Percentiles rank a stretch among this genome's conserved stretches.
phyloP scores from a whole-genome alignment of 2,888 invertebrate genomes.

The Acrobasis repandana region DNA sequence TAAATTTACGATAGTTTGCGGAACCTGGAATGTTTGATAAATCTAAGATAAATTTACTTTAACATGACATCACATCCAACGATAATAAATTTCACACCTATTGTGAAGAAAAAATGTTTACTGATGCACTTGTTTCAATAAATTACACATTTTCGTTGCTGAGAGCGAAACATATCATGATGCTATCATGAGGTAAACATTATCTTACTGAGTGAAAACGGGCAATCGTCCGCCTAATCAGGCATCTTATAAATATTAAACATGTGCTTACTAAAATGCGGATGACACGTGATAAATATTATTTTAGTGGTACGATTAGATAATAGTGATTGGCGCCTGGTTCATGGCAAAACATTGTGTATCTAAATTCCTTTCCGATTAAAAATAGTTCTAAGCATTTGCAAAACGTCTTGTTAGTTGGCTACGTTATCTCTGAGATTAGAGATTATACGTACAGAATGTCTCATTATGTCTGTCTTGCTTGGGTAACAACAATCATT shows the following conservation, averaged over 20 bases:
- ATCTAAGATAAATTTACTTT: neutral
- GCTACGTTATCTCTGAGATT: neutral
- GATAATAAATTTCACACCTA: neutral
- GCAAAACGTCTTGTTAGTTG: neutral
- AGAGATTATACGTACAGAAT: neutral
- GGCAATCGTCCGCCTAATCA: too few species aligned
- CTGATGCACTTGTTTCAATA: conserved; percentile 9
- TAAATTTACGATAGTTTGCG: neutral
- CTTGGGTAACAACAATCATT: neutral
- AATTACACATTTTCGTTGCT: neutral
- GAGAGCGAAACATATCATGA: conserved; percentile 1
- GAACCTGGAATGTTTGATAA: neutral
- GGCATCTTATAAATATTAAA: neutral
- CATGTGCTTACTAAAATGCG: neutral
- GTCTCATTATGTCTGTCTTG: neutral
- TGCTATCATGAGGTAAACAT: conserved; percentile 12
- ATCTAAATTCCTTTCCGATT: neutral
- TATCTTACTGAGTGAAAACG: neutral
- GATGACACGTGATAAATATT: conserved; percentile 6
- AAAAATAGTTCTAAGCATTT: conserved; percentile 7
- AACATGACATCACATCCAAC: neutral
- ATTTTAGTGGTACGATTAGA: conserved; percentile 13
- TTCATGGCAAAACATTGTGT: neutral
- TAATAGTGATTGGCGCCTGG: conserved; percentile 3
- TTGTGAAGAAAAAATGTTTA: neutral